Evolutionary conservation across 2,113 vertebrate genomes (phyloP).

Genomic region (Quiscalus mexicanus): DNA sequence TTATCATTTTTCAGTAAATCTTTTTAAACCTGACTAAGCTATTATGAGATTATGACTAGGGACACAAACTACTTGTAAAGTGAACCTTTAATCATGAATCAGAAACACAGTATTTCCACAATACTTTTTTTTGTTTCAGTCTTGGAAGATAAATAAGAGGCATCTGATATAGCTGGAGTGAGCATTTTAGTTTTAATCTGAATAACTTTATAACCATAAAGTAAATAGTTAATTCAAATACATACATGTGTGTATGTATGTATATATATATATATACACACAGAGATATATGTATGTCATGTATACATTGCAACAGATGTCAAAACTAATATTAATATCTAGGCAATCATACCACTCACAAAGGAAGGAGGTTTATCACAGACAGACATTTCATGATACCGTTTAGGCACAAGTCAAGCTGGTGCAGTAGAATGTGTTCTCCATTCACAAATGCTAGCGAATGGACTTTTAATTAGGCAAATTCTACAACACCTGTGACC

Average conservation of each 20-base stretch:
- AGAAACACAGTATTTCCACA: constrained; percentile 13
- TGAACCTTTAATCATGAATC: not conserved
- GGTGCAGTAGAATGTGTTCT: not conserved
- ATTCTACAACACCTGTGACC: constrained; percentile 22
- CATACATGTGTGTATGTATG: not conserved
- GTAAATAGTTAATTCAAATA: not conserved
- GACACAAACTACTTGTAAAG: not conserved
- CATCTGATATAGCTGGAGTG: not conserved
- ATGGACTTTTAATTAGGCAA: constrained; percentile 30
- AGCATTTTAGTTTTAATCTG: not conserved
- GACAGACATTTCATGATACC: not conserved
- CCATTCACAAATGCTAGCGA: constrained; percentile 11
- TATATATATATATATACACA: not conserved
- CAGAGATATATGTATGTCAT: not conserved
- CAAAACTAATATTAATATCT: not conserved
- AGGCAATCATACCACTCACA: not conserved
- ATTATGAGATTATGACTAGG: not conserved
- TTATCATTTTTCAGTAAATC: constrained; percentile 6
- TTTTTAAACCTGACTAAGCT: not conserved
- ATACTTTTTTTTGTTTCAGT: not conserved
- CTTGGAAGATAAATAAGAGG: constrained; percentile 22
- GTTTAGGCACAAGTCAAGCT: not conserved
- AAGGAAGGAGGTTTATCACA: not conserved
- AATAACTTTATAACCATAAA: not conserved
- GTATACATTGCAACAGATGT: not conserved